These are phyloP conservation scores for Pontoporia blainvillei DNA, from an alignment of 2,113 vertebrate genomes.

Conservation along the genomic window DNA sequence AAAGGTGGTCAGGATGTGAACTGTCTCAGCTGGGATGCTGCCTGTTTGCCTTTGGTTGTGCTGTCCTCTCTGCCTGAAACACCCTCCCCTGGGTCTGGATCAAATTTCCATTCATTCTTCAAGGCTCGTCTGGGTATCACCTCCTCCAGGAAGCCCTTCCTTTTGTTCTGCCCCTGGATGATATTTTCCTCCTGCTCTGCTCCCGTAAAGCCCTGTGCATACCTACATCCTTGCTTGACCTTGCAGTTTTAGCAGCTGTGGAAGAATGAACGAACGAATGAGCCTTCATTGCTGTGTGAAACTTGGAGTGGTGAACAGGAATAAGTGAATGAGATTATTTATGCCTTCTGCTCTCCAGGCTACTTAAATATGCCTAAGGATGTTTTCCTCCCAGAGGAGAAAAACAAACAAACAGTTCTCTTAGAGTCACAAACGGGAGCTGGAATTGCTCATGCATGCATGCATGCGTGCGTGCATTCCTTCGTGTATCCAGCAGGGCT, in stretches of 20 bases:
- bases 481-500: fast-evolving
- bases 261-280: neutral
- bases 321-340: neutral
- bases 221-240: too few species aligned
- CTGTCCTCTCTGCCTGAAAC: neutral
- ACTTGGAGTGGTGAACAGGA: neutral
- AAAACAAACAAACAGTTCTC: neutral
- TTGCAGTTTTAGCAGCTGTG: neutral
- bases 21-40: fast-evolving
- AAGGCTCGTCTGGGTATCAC: neutral
- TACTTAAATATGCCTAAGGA: neutral
- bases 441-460: fast-evolving
- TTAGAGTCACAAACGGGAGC: fast-evolving
- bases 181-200: neutral
- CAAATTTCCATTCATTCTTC: neutral
- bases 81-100: too few species aligned
- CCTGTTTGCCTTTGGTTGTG: fast-evolving
- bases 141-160: neutral
- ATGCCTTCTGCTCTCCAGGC: neutral
- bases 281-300: neutral
- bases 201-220: neutral
- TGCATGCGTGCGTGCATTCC: fast-evolving
- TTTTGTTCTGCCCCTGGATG: neutral
- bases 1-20: neutral
- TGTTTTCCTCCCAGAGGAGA: neutral